These are phyloP conservation scores for Pammene aurita DNA, from an alignment of 2,888 invertebrate genomes.

Conservation along the genomic window DNA sequence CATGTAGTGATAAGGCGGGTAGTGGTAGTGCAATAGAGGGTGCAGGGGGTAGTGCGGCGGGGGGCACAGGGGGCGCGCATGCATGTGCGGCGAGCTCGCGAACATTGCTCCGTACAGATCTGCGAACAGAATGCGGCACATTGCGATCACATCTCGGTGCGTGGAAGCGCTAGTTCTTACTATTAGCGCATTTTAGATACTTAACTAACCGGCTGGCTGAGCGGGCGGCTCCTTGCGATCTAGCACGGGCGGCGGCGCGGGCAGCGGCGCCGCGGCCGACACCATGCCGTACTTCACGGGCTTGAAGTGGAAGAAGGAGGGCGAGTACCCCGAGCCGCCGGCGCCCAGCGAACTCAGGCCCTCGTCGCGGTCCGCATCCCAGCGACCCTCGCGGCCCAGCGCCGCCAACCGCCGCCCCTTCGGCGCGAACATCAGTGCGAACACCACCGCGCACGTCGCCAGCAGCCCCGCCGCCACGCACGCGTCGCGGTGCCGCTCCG, in stretches of 20 bases:
- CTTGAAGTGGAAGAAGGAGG: constrained; percentile 96
- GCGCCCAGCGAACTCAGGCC: constrained; percentile 91
- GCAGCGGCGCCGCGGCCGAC: constrained; percentile 74
- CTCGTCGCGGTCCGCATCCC: constrained; percentile 92
- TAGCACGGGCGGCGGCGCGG: constrained; percentile 70
- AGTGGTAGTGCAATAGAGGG: constrained; percentile 79
- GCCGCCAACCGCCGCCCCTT: constrained; percentile 96
- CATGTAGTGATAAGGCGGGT: constrained; percentile 76
- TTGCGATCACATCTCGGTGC: constrained; percentile 66
- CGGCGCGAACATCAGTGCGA: constrained; percentile 96
- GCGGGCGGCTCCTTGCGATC: constrained; percentile 82
- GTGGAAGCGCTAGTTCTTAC: constrained; percentile 76
- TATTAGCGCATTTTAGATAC: constrained; percentile 79
- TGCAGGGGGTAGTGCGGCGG: constrained; percentile 80
- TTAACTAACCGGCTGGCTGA: constrained; percentile 84
- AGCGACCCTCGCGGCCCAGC: constrained; percentile 94
- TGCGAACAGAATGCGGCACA: constrained; percentile 71
- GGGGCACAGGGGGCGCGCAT: constrained; percentile 77
- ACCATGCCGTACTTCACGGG: constrained; percentile 91
- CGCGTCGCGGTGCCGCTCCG: constrained; percentile 92
- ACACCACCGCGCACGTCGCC: constrained; percentile 91
- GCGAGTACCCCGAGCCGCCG: constrained; percentile 92
- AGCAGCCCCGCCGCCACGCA: constrained; percentile 95
- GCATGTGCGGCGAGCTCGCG: constrained; percentile 73
- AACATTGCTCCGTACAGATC: constrained; percentile 77